phyloP scores from a whole-genome alignment of 2,113 vertebrate species.

The Perca flavescens region DNA sequence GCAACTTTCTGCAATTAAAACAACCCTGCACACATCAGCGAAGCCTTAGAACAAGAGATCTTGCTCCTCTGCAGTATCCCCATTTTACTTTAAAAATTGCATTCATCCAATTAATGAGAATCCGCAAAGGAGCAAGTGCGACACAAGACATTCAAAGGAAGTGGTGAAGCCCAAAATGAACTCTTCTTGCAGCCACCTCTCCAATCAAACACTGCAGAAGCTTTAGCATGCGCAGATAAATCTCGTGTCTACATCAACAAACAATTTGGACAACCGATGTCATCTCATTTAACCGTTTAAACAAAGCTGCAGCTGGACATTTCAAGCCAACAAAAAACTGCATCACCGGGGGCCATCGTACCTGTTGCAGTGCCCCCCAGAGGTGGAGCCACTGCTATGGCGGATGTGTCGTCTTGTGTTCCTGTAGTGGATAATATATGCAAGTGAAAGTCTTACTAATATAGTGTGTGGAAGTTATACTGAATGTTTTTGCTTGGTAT shows the following conservation, averaged over 20 bases:
- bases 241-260: neutral
- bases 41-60: constrained; percentile 21
- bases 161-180: constrained; percentile 9
- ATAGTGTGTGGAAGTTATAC: neutral
- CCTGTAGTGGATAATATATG: constrained; percentile 66
- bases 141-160: constrained; percentile 16
- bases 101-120: neutral
- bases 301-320: constrained; percentile 18
- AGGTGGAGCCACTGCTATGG: constrained; percentile 53
- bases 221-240: constrained; percentile 24
- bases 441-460: constrained; percentile 9
- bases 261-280: neutral
- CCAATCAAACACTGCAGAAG: constrained; percentile 19
- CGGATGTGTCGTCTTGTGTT: constrained; percentile 72
- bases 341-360: constrained; percentile 40
- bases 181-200: neutral
- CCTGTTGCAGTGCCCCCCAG: constrained; percentile 67
- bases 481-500: neutral
- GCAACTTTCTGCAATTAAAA: neutral
- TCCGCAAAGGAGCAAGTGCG: constrained; percentile 46
- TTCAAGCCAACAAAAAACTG: constrained; percentile 38
- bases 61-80: constrained; percentile 58
- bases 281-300: neutral
- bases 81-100: neutral
- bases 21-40: neutral